phyloP scores from a whole-genome alignment of 1,140 invertebrate species.

The Maconellicoccus hirsutus region DNA sequence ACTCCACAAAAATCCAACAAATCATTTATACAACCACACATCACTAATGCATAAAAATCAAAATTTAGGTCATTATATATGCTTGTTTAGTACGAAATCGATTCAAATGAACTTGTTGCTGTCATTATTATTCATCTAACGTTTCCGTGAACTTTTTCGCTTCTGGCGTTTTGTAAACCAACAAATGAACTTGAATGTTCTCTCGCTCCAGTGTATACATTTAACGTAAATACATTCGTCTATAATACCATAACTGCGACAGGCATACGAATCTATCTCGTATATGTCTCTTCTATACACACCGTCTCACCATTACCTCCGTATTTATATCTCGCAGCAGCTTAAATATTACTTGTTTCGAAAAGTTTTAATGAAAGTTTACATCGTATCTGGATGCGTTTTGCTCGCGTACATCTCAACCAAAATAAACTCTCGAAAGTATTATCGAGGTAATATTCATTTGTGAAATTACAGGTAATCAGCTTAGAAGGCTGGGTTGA shows the following conservation, averaged over 20 bases:
- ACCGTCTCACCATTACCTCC: too few species aligned
- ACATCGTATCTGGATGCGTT: not conserved
- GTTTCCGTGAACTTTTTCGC: not conserved
- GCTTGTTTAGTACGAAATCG: not conserved
- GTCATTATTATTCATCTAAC: not conserved
- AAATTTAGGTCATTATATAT: not conserved
- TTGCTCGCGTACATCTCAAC: conserved; percentile 45
- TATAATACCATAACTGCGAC: too few species aligned
- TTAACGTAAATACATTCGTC: too few species aligned
- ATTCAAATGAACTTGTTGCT: not conserved
- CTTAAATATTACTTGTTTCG: not conserved
- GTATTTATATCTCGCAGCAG: not conserved
- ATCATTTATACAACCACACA: too few species aligned
- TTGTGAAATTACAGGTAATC: conserved; percentile 52
- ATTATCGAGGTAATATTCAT: conserved; percentile 1
- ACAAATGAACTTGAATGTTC: not conserved
- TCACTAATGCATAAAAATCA: not conserved
- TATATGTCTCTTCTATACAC: too few species aligned
- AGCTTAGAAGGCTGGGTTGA: conserved; percentile 92
- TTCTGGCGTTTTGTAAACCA: not conserved
- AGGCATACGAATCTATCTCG: too few species aligned
- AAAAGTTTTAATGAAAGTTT: not conserved
- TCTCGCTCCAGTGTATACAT: too few species aligned
- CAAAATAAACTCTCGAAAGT: not conserved
- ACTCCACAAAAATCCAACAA: too few species aligned